Evolutionary conservation across 2,888 invertebrate genomes (phyloP), one percentile per base, ranked within the genome.

Genomic region (Theretra japonica): DNA sequence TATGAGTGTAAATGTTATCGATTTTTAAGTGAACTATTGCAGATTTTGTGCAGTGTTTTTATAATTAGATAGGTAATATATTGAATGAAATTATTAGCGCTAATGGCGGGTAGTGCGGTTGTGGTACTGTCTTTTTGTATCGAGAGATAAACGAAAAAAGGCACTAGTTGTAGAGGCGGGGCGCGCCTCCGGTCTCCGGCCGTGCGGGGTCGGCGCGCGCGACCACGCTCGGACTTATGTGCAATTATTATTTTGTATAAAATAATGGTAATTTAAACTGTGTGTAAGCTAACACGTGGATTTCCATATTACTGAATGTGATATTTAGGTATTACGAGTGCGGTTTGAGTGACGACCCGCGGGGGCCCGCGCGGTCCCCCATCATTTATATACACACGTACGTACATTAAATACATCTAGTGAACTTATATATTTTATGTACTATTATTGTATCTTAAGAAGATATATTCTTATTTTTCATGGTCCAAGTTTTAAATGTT

Each of bases 11-110:
- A 92, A 94, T 94, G 94, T 94, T 94, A 93, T 92, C 89, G 89
- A 91, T 93, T 93, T 92, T 91, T 94, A 93, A 94, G 93, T 94
- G 90, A 90, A 91, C 90, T 90, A 92, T 91, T 93, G 92, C 91
- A 93, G 89, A 90, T 93, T 93, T 94, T 93, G 94, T 92, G 94
- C 93, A 92, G 92, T 91, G 93, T 94, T 95, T 94, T 94, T 94
- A 93, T 94, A 94, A 93, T 93, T 95, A 95, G 95, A 93, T 95
- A 95, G 95, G 95, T 94, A 94, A 94, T 94, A 94, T 94, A 94
- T 94, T 94, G 94, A 94, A 94, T 92, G 94, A 93, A 93, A 93
- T 93, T 90, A 92, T 91, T 92, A 91, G 90, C 89, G 90, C 88
- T 90, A 87, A 86, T 86, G 90, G 89, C 87, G 88, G 87, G 86